Conservation (phyloP, 2,113 vertebrate species). For the Etheostoma cragini region DNA sequence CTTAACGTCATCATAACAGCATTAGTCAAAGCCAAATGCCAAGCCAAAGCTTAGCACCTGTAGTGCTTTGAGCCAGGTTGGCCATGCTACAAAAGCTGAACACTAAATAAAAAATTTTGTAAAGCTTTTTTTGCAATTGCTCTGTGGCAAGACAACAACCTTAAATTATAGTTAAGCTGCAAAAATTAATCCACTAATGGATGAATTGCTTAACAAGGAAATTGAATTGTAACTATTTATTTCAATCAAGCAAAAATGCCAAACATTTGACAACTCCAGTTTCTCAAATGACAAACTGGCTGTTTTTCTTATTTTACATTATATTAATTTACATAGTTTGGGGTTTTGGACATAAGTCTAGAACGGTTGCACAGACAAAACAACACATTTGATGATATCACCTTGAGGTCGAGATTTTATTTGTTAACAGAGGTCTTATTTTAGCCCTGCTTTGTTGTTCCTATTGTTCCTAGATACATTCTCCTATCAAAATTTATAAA, state of each 20-base stretch:
- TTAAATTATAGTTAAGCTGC: not conserved
- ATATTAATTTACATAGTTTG: no score
- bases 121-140: not conserved
- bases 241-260: not conserved
- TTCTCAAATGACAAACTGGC: not conserved
- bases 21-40: conserved; percentile 50
- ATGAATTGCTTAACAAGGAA: not conserved
- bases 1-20: not conserved
- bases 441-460: not conserved
- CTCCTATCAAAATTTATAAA: not conserved
- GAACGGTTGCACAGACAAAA: not conserved
- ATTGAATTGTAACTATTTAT: not conserved
- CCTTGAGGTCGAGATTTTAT: no score
- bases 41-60: not conserved
- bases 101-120: no score
- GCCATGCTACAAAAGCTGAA: no score
- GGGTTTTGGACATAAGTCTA: no score
- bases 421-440: not conserved
- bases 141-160: not conserved
- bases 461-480: not conserved
- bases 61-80: not conserved
- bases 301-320: not conserved
- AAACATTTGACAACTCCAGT: not conserved
- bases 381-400: no score
- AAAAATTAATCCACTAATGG: not conserved